Base-by-base conservation (phyloP, 2,797 vertebrate genomes). In the Chromis chromis region DNA sequence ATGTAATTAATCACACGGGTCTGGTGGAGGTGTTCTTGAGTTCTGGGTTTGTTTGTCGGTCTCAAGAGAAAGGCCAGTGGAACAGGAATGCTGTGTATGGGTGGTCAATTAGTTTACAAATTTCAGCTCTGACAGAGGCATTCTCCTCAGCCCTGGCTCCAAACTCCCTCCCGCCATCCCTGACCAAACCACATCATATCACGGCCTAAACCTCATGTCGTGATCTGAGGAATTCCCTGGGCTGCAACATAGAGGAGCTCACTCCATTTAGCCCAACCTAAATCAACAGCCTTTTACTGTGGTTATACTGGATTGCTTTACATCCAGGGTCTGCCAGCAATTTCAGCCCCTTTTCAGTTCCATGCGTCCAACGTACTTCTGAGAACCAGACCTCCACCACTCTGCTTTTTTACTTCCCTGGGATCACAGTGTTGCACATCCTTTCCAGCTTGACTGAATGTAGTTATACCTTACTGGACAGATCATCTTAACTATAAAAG, bases 31-130 rank as follows among this genome's bases (percentile, higher is more conserved):
- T 83, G 78, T 86, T 87, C 76, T 79, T 68, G 72, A 86, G 78
- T 40, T 86, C 76, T 80, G 69, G 73, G 69, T 84, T n/a, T 88
- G 81, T 74, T 84, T 79, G 81, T 78, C 13, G 19, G 72, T 84
- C 83, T 86, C 78, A 24, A 65, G 80, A 92, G 90, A 87, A 78
- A 78, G 76, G 70, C 86, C 72, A 75, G 79, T 63, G 81, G 79
- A 88, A 70, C 76, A 83, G 78, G 83, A 91, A 85, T 74, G 79
- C 80, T 85, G 76, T 71, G 82, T 90, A 91, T 73, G 92, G 93
- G 94, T 94, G 94, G 94, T 93, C 94, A 94, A 86, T 92, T 87
- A 90, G 84, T 93, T 94, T 90, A 91, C 90, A 94, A 82, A 88
- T 89, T 90, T 94, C 91, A 93, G 85, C 91, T 92, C 89, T 88